Evolutionary conservation across 2,888 invertebrate genomes (phyloP), one percentile per base, ranked within the genome.

Genomic region (Cremastobaeus sp.): DNA sequence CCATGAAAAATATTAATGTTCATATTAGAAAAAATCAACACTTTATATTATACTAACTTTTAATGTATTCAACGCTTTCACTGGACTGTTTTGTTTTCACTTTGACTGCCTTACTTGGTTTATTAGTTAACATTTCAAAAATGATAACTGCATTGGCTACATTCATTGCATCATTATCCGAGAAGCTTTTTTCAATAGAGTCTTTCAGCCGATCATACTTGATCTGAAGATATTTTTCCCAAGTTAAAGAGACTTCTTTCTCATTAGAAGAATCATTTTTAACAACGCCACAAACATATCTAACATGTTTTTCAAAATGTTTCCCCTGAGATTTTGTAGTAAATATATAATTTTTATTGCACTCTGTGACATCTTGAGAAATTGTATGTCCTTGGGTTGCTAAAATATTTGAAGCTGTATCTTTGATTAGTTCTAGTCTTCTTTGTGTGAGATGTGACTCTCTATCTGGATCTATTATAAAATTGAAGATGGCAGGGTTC

Each of bases 111-210:
- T 91, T 90, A 74, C 89, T 90, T 0, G 92, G 91, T 77, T 92
- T 93, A 1, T 91, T 90, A 80, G 93, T 91, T 5, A 94, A 84
- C 70, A 95, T 85, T 83, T 94, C 94, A 78, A 94, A 91, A 2
- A 89, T 90, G 0, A 91, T 91, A 0, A 92, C 91, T 0, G 93
- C 93, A 77, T 90, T 89, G 1, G 93, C 93, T 1, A 95, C 86
- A 65, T 91, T 90, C 9, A 88, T 79, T 69, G 92, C 32, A 32
- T 6, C 32, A 5, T 32, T 32, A 11, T 32, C 25, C 8, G 4
- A 25, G 8, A 25, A 25, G 25, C 25, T 66, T 34, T 74, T 12
- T 3, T 41, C 18, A 8, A 57, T 48, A 34, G 48, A 41, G 30
- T 66, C 28, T 12, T 9, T 12, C 1, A 57, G 5, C n/a, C 17